Percentiles rank a stretch among this genome's conserved stretches.
These are phyloP conservation scores for Bellardia pandia DNA, from an alignment of 2,888 invertebrate genomes.

Conservation along the genomic window DNA sequence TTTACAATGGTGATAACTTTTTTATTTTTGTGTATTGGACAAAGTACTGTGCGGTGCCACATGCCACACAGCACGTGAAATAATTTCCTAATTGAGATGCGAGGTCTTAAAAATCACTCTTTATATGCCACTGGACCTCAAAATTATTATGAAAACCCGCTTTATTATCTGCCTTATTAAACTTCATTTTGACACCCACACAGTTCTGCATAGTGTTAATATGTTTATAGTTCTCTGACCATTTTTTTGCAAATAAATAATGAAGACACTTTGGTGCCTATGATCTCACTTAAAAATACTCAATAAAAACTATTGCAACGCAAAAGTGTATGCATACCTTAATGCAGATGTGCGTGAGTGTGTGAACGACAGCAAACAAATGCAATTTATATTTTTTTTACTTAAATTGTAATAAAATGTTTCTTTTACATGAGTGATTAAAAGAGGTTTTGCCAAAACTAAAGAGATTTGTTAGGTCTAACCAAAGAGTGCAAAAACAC, in stretches of 20 bases:
- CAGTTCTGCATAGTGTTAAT: slow-evolving; percentile 19
- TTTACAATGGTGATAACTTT: too few relatives aligned
- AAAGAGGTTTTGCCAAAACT: not conserved
- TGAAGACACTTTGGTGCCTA: slow-evolving; percentile 45
- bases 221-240: not conserved
- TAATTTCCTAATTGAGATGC: too few relatives aligned
- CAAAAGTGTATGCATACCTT: not conserved
- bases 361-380: not conserved
- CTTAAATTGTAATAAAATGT: not conserved
- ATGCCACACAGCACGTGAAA: too few relatives aligned
- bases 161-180: too few relatives aligned
- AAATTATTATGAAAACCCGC: too few relatives aligned
- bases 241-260: slow-evolving; percentile 33
- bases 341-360: not conserved
- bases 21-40: too few relatives aligned
- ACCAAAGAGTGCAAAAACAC: not conserved
- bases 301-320: slow-evolving; percentile 29
- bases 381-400: not conserved
- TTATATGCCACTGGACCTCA: too few relatives aligned
- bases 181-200: not conserved
- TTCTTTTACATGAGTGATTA: slow-evolving; percentile 1
- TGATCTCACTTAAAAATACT: slow-evolving; percentile 44
- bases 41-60: too few relatives aligned
- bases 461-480: not conserved
- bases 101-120: too few relatives aligned